Percentiles rank a stretch among this genome's conserved stretches.
Evolutionary conservation across 2,797 vertebrate species (phyloP).

Genomic region (Liparis tanakae): DNA sequence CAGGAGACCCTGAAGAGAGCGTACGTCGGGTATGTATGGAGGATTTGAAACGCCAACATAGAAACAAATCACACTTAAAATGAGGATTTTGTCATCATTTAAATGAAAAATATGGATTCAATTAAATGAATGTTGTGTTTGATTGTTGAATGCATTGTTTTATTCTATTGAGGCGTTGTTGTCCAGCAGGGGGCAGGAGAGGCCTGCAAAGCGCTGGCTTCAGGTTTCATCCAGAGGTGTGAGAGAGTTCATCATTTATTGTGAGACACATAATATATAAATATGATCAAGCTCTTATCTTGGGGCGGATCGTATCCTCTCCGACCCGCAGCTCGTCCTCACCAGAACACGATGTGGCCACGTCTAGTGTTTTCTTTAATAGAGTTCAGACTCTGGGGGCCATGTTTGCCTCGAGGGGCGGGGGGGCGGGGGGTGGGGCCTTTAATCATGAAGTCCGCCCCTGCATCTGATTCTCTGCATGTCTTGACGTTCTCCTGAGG

Average conservation of each 20-base stretch:
- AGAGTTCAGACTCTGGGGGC: not conserved
- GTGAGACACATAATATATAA: not conserved
- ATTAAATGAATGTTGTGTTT: not conserved
- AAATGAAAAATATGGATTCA: not conserved
- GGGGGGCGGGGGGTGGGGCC: not conserved
- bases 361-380: not conserved
- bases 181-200: not conserved
- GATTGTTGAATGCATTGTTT: too few relatives aligned
- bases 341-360: not conserved
- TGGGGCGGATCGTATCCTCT: too few relatives aligned
- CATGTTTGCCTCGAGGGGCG: not conserved
- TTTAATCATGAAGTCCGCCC: not conserved
- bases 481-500: conserved; percentile 38
- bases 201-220: not conserved
- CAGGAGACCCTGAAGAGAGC: not conserved
- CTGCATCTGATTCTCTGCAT: conserved; percentile 29
- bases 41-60: not conserved
- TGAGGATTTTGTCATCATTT: not conserved
- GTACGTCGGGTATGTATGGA: not conserved
- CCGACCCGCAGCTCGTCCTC: not conserved
- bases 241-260: not conserved
- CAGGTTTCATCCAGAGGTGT: too few relatives aligned
- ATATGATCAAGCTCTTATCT: too few relatives aligned
- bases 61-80: not conserved
- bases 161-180: not conserved